Base-by-base conservation (phyloP, 2,797 vertebrate species). In the Gymnoscopelus braueri region DNA sequence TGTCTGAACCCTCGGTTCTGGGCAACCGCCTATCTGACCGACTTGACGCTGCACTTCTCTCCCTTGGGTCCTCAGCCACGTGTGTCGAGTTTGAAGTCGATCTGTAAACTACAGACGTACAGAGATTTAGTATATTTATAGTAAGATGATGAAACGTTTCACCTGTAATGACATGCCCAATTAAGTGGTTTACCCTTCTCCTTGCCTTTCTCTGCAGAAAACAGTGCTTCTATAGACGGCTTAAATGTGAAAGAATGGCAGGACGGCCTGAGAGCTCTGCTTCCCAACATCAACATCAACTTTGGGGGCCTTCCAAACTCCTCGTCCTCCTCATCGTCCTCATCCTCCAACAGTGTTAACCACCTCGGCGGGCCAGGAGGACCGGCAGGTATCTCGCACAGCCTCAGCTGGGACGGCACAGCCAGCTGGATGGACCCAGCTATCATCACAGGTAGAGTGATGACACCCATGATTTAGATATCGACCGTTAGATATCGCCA, bases 231-330 rank as follows among this genome's bases (percentile, higher is more conserved):
- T 95, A 94, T 97, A 96, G 97, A 98, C 71, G 96, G 96, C 94
- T 94, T 98, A 96, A 98, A 97, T 95, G 93, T 99, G 94, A 99
- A 98, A 96, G 97, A 98, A 93, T 99, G 97, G 97, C 97, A 99
- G 94, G 97, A 98, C 74, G 97, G 97, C 87, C 95, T 99, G 81
- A 96, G 97, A 94, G 97, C 97, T 87, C 97, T 98, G 89, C 93
- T 99, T 91, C 98, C 98, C 91, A 99, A 99, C 95, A 99, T 99
- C 92, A 99, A 99, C 94, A 99, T 99, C 94, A 99, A 96, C 95
- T 99, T 99, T 87, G 97, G 97, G 93, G 98, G 97, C 92, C 96
- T 99, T 93, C 97, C 96, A 88, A 98, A 96, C 95, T 96, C 97
- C 90, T 93, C 94, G 44, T 94, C 94, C 60, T 95, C 86, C 51